Evolutionary conservation across 1,140 invertebrate genomes (phyloP).

Genomic region (Drosophila elegans): DNA sequence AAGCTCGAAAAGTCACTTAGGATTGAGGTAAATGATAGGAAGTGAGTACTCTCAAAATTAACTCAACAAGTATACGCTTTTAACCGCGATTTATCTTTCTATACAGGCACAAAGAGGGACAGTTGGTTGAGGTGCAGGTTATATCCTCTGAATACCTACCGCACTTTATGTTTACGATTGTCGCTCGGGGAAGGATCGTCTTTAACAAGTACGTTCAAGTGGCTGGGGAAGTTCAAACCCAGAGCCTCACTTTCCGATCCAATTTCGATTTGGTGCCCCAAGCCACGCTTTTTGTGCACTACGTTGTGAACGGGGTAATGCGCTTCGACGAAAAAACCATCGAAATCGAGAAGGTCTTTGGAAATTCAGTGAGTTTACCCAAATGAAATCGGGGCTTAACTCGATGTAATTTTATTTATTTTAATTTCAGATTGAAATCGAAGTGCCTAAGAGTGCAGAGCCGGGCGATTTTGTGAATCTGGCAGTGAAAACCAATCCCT

Average conservation of each 20-base stretch:
- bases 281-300: slow-evolving; percentile 91
- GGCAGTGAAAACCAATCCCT: slow-evolving; percentile 90
- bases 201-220: slow-evolving; percentile 88
- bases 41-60: slow-evolving; percentile 4
- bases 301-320: slow-evolving; percentile 89
- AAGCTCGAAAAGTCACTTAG: slow-evolving; percentile 31
- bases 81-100: background rate
- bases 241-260: slow-evolving; percentile 87
- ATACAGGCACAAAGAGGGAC: slow-evolving; percentile 87
- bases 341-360: slow-evolving; percentile 90
- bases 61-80: too few species aligned
- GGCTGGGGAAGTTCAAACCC: slow-evolving; percentile 22
- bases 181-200: slow-evolving; percentile 94
- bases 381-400: too few species aligned
- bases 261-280: slow-evolving; percentile 93
- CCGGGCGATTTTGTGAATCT: slow-evolving; percentile 90
- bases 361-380: slow-evolving; percentile 89
- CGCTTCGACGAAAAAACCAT: slow-evolving; percentile 92
- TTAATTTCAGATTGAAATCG: slow-evolving; percentile 67
- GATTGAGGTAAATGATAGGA: slow-evolving; percentile 38
- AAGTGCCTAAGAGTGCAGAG: slow-evolving; percentile 85
- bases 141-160: slow-evolving; percentile 91
- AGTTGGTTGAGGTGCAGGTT: slow-evolving; percentile 91
- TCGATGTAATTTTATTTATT: too few species aligned
- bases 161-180: slow-evolving; percentile 92